Conservation (phyloP, 2,797 vertebrate species). For the Oreonectes daqikongensis region DNA sequence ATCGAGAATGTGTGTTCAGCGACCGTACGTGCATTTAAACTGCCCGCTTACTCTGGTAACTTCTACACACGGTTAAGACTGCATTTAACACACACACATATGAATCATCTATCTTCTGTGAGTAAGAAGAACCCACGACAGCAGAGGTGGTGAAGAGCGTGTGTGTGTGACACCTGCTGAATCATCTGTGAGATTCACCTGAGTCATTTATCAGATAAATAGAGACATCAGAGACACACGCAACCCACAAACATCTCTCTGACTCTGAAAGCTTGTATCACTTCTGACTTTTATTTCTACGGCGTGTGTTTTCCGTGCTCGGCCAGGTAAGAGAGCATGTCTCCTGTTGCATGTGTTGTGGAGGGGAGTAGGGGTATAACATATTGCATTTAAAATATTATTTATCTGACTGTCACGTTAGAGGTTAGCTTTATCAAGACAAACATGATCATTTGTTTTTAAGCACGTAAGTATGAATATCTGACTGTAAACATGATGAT, state of each 20-base stretch:
- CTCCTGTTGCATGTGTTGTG: constrained; percentile 1
- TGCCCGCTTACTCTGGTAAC: too few species aligned
- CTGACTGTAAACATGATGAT: too few species aligned
- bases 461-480: too few species aligned
- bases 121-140: background rate
- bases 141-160: constrained; percentile 10
- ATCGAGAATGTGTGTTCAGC: too few species aligned
- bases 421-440: too few species aligned
- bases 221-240: constrained; percentile 48
- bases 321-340: constrained; percentile 51
- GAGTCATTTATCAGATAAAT: constrained; percentile 61
- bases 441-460: too few species aligned
- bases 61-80: too few species aligned
- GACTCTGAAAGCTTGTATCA: background rate
- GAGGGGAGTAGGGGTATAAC: background rate
- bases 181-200: constrained; percentile 61
- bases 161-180: constrained; percentile 61
- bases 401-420: too few species aligned
- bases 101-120: constrained; percentile 17
- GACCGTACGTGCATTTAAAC: too few species aligned
- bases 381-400: background rate
- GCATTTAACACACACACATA: background rate
- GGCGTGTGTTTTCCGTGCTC: background rate
- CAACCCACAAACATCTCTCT: constrained; percentile 12
- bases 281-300: background rate